A percentile compares a stretch with the other conserved stretches of the same genome.
These are phyloP conservation scores for Lochmaea capreae DNA, from an alignment of 2,888 invertebrate genomes.

Conservation along the genomic window DNA sequence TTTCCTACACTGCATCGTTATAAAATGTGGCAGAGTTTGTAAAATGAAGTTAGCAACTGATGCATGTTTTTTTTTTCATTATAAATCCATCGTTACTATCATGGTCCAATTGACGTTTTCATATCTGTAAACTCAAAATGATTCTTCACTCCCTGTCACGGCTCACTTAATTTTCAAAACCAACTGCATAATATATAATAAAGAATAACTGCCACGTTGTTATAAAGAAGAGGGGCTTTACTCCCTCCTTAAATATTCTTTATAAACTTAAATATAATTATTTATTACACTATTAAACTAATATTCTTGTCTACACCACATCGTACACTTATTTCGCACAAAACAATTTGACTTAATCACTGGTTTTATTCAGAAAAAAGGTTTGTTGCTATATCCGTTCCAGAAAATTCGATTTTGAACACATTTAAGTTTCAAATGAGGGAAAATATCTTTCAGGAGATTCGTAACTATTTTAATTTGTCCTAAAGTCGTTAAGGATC, in stretches of 20 bases:
- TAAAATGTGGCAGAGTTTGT: no score
- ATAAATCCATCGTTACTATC: background rate
- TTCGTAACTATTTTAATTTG: no score
- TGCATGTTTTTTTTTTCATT: no score
- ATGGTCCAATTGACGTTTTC: conserved; percentile 24
- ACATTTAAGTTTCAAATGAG: no score
- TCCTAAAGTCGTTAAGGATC: no score
- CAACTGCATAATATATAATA: conserved; percentile 26
- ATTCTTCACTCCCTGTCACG: conserved; percentile 25
- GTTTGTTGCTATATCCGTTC: background rate
- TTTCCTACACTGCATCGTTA: no score
- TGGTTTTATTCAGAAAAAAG: background rate
- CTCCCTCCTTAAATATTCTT: conserved; percentile 19
- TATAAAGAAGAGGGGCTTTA: conserved; percentile 16
- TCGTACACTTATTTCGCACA: background rate
- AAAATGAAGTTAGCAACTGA: no score
- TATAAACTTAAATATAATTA: conserved; percentile 10
- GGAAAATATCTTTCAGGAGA: no score
- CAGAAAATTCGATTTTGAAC: no score
- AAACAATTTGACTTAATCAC: background rate
- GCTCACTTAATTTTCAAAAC: conserved; percentile 35
- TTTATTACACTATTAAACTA: background rate
- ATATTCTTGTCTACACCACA: conserved; percentile 2
- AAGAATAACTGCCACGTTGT: conserved; percentile 25
- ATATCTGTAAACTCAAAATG: conserved; percentile 16